Percentiles rank a stretch among this genome's conserved stretches.
Conservation (phyloP, 2,113 vertebrate genomes). For the Nothocercus nigrocapillus region DNA sequence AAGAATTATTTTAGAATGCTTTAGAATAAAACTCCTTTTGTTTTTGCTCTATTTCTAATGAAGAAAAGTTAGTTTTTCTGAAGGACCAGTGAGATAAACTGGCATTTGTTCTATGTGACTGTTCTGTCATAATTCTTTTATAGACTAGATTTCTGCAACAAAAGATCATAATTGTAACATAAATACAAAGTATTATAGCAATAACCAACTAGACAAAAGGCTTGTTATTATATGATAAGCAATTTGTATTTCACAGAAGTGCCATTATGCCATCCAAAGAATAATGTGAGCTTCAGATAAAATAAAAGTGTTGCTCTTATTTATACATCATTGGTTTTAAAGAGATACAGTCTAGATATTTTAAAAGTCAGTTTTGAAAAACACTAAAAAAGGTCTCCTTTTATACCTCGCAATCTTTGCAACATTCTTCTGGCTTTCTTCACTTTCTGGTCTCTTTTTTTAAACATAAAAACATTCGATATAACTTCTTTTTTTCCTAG, state of each 20-base stretch:
- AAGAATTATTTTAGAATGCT: background rate
- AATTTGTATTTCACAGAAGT: slow-evolving; percentile 58
- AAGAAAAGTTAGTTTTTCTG: slow-evolving; percentile 15
- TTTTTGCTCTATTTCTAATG: slow-evolving; percentile 7
- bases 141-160: slow-evolving; percentile 53
- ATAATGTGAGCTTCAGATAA: slow-evolving; percentile 19
- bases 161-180: slow-evolving; percentile 54
- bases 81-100: slow-evolving; percentile 31
- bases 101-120: slow-evolving; percentile 19
- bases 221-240: slow-evolving; percentile 37
- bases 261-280: background rate
- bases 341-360: background rate
- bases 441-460: background rate
- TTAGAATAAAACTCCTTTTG: slow-evolving; percentile 34
- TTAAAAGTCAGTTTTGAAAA: background rate
- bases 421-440: background rate
- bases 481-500: background rate
- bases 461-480: background rate
- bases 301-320: background rate
- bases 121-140: slow-evolving; percentile 19
- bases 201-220: slow-evolving; percentile 39
- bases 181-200: slow-evolving; percentile 52
- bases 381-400: background rate
- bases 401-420: background rate
- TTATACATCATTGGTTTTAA: background rate